Conservation (phyloP, 2,113 vertebrate genomes). For the Chionodraco myersi region DNA sequence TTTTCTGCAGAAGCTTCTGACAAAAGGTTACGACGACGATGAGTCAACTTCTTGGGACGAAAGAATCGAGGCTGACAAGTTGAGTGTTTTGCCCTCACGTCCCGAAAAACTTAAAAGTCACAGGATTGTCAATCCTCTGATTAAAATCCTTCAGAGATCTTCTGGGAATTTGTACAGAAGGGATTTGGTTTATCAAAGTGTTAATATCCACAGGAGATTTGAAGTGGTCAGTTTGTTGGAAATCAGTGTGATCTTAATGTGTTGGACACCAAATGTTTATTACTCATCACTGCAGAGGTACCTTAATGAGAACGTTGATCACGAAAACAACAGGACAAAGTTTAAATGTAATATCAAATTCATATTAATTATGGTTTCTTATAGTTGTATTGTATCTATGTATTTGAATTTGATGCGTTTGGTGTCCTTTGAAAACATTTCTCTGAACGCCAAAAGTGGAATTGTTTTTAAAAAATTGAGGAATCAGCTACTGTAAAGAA, state of each 20-base stretch:
- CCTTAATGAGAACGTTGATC: neutral
- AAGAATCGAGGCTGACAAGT: conserved; percentile 62
- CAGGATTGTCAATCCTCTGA: conserved; percentile 25
- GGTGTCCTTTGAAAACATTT: neutral
- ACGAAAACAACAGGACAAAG: neutral
- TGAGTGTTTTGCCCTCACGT: conserved; percentile 75
- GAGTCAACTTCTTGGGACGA: conserved; percentile 65
- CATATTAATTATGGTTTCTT: neutral
- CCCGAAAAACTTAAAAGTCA: conserved; percentile 41
- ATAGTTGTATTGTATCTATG: neutral
- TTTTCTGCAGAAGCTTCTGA: conserved; percentile 40
- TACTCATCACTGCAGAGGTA: neutral
- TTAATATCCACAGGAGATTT: neutral
- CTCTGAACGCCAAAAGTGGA: neutral
- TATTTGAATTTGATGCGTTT: neutral
- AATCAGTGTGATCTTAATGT: neutral
- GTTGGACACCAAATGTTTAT: neutral
- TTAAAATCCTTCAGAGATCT: neutral
- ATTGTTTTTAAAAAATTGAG: too few species aligned
- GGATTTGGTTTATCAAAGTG: neutral
- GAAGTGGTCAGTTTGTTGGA: neutral
- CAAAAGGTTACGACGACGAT: conserved; percentile 54
- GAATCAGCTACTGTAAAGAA: too few species aligned
- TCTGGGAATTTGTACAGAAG: neutral
- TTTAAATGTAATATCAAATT: neutral